phyloP scores from a whole-genome alignment of 2,113 vertebrate genomes.

The Nothoprocta perdicaria region DNA sequence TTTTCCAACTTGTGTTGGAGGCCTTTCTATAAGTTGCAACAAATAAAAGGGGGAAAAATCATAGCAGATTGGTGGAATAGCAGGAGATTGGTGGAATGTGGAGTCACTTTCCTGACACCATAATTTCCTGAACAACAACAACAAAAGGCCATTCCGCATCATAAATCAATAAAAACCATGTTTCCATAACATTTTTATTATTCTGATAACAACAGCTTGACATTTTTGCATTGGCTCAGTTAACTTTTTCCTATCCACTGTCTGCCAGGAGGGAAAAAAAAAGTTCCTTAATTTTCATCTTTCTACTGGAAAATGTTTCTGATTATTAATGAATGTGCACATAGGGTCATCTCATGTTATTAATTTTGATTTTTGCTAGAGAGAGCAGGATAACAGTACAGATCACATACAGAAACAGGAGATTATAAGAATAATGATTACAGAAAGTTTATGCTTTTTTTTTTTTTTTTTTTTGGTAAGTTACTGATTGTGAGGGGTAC shows the following conservation, averaged over 20 bases:
- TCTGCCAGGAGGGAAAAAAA: constrained; percentile 33
- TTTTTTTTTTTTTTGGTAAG: not conserved
- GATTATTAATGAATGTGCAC: constrained; percentile 18
- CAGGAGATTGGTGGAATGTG: not conserved
- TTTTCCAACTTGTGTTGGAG: constrained; percentile 31
- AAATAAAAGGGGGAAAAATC: not conserved
- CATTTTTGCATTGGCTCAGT: constrained; percentile 60
- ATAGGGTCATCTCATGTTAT: not conserved
- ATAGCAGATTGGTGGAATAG: not conserved
- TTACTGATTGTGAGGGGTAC: not conserved
- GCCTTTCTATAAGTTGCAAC: not conserved
- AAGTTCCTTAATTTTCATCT: constrained; percentile 19
- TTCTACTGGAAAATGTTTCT: constrained; percentile 22
- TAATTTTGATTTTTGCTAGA: not conserved
- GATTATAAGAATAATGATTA: not conserved
- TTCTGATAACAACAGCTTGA: constrained; percentile 67
- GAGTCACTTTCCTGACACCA: not conserved
- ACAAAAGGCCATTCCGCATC: not conserved
- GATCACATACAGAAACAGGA: not conserved
- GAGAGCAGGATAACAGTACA: not conserved
- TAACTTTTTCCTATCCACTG: constrained; percentile 53
- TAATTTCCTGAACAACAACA: not conserved
- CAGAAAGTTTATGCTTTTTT: not conserved
- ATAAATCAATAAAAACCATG: constrained; percentile 32
- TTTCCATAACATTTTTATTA: constrained; percentile 62